A percentile compares a stretch with the other conserved stretches of the same genome.
Conservation (phyloP, 2,888 invertebrate genomes). For the Heteromyza rotundicornis region DNA sequence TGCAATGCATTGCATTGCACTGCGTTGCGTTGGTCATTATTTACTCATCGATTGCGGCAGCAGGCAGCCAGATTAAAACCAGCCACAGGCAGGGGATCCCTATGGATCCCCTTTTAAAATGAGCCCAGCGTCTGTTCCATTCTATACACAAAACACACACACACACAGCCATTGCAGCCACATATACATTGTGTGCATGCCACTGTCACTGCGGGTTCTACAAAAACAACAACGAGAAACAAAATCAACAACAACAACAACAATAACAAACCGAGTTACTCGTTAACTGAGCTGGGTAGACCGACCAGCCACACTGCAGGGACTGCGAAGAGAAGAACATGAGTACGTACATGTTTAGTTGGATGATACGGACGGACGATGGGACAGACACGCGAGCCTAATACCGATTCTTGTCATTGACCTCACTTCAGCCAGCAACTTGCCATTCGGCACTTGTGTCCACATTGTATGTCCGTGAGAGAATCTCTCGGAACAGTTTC, state of each 20-base stretch:
- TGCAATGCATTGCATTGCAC: background rate
- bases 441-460: background rate
- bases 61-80: conserved; percentile 2
- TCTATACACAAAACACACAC: too few relatives aligned
- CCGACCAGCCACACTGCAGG: background rate
- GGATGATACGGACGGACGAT: conserved; percentile 2
- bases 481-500: too few relatives aligned
- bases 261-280: background rate
- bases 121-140: conserved; percentile 11
- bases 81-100: conserved; percentile 4
- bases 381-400: conserved; percentile 5
- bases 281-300: too few relatives aligned
- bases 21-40: conserved; percentile 51
- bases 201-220: too few relatives aligned
- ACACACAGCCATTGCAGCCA: too few relatives aligned
- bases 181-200: too few relatives aligned
- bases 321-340: background rate
- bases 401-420: conserved; percentile 14
- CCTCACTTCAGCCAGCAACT: conserved; percentile 7
- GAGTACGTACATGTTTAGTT: background rate
- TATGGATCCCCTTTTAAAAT: background rate
- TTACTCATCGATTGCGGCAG: conserved; percentile 48
- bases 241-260: too few relatives aligned
- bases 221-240: too few relatives aligned
- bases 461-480: background rate